Evolutionary conservation across 2,797 vertebrate genomes (phyloP).

Genomic region (Cynopterus sphinx): DNA sequence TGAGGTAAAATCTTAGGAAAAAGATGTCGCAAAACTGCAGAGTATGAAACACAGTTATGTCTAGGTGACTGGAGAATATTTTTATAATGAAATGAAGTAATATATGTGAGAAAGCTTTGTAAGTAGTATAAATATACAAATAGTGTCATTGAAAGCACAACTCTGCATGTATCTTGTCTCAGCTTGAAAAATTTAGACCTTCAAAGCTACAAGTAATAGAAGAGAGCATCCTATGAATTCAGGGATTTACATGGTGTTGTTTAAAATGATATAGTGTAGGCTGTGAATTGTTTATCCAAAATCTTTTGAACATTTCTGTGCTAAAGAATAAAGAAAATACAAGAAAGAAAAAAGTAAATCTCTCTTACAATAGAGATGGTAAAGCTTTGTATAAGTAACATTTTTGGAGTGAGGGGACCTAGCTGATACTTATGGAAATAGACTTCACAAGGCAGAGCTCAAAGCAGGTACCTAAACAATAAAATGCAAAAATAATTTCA

Average conservation of each 20-base stretch:
- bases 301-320: conserved; percentile 5
- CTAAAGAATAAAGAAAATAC: conserved; percentile 8
- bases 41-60: not conserved
- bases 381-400: not conserved
- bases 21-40: not conserved
- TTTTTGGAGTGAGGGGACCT: not conserved
- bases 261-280: not conserved
- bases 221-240: not conserved
- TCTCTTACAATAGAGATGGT: not conserved
- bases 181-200: not conserved
- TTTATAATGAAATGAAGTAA: not conserved
- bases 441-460: not conserved
- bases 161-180: not conserved
- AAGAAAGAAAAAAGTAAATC: not conserved
- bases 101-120: not conserved
- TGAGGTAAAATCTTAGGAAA: conserved; percentile 26
- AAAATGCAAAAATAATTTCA: conserved; percentile 32
- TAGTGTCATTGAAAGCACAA: not conserved
- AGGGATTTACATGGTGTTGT: not conserved
- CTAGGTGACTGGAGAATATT: not conserved
- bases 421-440: not conserved
- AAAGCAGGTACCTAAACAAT: not conserved
- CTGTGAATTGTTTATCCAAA: not conserved
- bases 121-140: not conserved
- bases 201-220: not conserved